Evolutionary conservation across 1,140 invertebrate genomes (phyloP), one percentile per base, ranked within the genome.

Genomic region (Atta cephalotes): DNA sequence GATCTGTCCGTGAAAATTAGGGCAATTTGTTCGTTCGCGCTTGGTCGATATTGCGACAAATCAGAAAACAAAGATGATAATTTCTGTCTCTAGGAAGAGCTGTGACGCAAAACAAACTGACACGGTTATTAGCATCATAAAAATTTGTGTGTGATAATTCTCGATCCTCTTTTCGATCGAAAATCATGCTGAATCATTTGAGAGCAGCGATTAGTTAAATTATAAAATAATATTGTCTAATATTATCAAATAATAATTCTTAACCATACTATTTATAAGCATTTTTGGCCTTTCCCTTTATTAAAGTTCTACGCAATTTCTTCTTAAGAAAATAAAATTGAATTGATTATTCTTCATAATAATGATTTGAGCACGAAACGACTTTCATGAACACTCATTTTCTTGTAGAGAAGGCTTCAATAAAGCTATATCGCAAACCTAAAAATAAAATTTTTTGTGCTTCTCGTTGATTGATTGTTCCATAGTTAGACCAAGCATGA

Each of bases 61-160:
- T 84, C 39, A 31, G n/a, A 49, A 82, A 49, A 82, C 80, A 84
- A 84, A 84, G 80, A 76, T 56, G 80, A 63, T 84, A 84, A 84
- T 74, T 76, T 74, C 35, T 21, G 35, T 49, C 6, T 10, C 10
- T 28, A 49, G 7, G 2, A 76, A 72, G 71, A 72, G 12, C 12
- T 35, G 3, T 71, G 66, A 70, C 45, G 62, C 28, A 7, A 28
- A 53, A 79, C n/a, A 9, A 14, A 21, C 14, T 28, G 6, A 74
- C 18, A 12, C 49, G n/a, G 45, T 28, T 62, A 76, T n/a, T 62
- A 84, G n/a, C 79, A n/a, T 0, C n/a, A 63, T 49, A n/a, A 84
- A 84, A 72, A 45, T 14, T 3, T 6, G 4, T 18, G 25, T 18
- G 6, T 51, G 49, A 51, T 14, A 51, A 45, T 10, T 45, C 9